These are phyloP conservation scores for Heliconius himera DNA, from an alignment of 1,140 invertebrate species.

Conservation along the genomic window DNA sequence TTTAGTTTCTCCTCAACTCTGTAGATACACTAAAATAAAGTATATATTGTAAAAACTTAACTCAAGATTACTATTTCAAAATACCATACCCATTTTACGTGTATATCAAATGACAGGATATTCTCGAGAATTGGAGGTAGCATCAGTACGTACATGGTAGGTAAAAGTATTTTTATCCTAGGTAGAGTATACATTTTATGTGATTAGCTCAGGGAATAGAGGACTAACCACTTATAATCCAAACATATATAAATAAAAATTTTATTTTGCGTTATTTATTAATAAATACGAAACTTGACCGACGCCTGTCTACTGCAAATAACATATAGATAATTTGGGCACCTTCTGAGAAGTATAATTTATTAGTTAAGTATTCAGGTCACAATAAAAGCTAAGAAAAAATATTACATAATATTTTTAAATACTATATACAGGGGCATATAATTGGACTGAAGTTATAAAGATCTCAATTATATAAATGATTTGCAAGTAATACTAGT, in stretches of 20 bases:
- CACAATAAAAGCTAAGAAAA: too few species aligned
- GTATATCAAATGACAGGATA: background rate
- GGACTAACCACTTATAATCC: background rate
- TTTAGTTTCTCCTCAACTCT: slow-evolving; percentile 8
- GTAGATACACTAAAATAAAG: background rate
- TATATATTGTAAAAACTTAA: slow-evolving; percentile 4
- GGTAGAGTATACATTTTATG: background rate
- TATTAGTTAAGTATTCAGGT: too few species aligned
- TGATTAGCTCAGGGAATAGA: background rate
- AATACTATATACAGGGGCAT: too few species aligned
- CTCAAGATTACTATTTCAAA: slow-evolving; percentile 2
- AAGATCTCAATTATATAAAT: too few species aligned
- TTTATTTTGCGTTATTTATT: background rate
- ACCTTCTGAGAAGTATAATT: too few species aligned
- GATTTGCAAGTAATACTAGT: too few species aligned
- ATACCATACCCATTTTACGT: slow-evolving; percentile 7
- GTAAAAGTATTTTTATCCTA: slow-evolving; percentile 4
- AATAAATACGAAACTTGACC: too few species aligned
- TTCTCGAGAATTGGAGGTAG: slow-evolving; percentile 3
- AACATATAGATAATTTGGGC: too few species aligned
- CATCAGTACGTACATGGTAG: background rate
- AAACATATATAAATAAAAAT: background rate
- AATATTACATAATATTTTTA: too few species aligned
- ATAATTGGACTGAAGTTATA: too few species aligned
- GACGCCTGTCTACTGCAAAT: too few species aligned